These are phyloP conservation scores for Loris lydekkerianus DNA, from an alignment of 2,797 vertebrate genomes.

Conservation along the genomic window DNA sequence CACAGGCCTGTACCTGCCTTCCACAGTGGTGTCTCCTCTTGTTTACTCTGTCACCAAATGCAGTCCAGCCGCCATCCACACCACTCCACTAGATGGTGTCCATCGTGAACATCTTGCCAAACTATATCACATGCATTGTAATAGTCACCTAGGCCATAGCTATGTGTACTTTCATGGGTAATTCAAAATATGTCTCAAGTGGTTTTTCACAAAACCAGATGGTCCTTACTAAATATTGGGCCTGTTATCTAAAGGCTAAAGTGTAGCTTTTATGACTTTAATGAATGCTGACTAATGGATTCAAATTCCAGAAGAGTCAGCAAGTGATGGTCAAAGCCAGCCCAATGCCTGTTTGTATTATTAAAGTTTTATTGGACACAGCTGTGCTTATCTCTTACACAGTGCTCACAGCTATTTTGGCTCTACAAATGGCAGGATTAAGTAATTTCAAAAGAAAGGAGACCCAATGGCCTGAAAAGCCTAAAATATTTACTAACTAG, in stretches of 20 bases:
- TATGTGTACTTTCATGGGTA: neutral
- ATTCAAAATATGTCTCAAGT: neutral
- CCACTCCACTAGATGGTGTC: neutral
- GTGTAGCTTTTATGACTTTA: neutral
- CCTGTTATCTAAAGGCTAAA: neutral
- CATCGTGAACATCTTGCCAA: neutral
- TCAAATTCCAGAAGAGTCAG: neutral
- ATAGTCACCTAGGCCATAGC: fast-evolving
- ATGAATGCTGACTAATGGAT: neutral
- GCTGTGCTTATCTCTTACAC: neutral
- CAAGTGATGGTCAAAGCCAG: neutral
- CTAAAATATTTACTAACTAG: neutral
- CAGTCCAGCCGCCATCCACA: neutral
- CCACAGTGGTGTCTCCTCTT: neutral
- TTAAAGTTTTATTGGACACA: slow-evolving; percentile 20
- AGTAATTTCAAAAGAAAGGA: neutral
- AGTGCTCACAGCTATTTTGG: neutral
- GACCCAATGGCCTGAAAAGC: neutral
- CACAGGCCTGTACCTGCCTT: neutral
- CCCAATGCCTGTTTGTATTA: neutral
- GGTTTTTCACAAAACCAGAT: neutral
- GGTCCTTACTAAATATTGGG: neutral
- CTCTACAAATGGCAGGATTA: neutral
- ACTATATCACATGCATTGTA: fast-evolving
- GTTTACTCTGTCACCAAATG: neutral